Evolutionary conservation across 2,113 vertebrate species (phyloP), one percentile per base, ranked within the genome.

Genomic region (Ochotona curzoniae): DNA sequence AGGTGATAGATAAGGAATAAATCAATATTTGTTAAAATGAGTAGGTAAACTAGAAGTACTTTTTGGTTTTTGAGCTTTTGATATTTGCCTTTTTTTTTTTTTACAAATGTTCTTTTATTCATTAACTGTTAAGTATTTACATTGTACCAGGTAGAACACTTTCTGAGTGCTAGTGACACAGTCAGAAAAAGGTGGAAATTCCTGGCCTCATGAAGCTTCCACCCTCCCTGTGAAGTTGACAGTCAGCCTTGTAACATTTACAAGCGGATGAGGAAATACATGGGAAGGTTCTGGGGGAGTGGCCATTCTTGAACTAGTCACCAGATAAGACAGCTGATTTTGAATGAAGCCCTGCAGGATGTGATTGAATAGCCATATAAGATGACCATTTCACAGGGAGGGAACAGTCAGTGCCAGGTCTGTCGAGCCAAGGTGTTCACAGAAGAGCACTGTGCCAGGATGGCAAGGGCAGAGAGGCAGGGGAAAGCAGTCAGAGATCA

Each of bases 151-250:
- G 30, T 18, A 12, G 30, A 66, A 51, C 38, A 44, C 38, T 44
- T 94, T 91, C 70, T 83, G 60, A 96, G 67, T 92, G 44, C 51
- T 91, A 89, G 13, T 83, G 75, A 93, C 91, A 69, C 0, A 86
- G 38, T 32, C 90, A 47, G 15, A 87, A 87, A 49, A 18, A 71
- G 38, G 38, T 44, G 38, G 57, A 83, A 87, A 38, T 47, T 76
- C 21, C 44, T 87, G 57, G n/a, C 30, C 32, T 80, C 7, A 1
- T n/a, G 44, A 35, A 89, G 17, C 57, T 90, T 83, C 17, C 1
- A 5, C 89, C 96, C 32, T 91, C n/a, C 63, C 7, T 2, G 30
- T 10, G 7, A 30, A 88, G 25, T 44, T 80, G 30, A 78, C 66
- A 78, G 2, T 87, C 61, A 87, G 28, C 11, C 11, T 2, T 74